phyloP scores from a whole-genome alignment of 2,113 vertebrate species.

The Pipa parva region DNA sequence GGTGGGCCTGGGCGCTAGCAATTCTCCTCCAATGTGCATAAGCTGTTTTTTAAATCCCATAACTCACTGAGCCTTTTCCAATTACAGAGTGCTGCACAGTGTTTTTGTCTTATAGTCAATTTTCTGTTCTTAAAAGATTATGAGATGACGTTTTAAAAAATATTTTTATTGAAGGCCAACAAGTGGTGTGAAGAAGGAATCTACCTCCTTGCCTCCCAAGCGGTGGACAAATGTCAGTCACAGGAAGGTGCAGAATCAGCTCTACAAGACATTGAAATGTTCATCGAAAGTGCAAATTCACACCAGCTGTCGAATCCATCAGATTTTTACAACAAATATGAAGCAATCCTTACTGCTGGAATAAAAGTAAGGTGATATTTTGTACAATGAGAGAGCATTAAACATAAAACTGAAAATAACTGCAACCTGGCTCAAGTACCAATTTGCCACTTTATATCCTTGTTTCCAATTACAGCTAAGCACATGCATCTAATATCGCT shows the following conservation, averaged over 20 bases:
- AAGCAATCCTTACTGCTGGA: conserved; percentile 75
- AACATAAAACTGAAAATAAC: no score
- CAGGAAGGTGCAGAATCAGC: conserved; percentile 90
- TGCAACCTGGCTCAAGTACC: no score
- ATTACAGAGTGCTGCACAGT: no score
- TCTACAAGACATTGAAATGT: conserved; percentile 79
- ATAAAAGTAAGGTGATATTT: conserved; percentile 69
- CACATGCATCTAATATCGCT: no score
- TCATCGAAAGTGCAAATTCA: conserved; percentile 73
- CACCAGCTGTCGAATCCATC: conserved; percentile 72
- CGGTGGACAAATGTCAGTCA: conserved; percentile 92
- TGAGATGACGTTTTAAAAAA: neutral
- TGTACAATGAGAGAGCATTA: neutral
- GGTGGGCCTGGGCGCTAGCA: no score
- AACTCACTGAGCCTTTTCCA: no score
- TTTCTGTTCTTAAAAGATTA: neutral
- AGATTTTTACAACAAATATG: conserved; percentile 86
- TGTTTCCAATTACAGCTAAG: no score
- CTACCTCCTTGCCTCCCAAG: conserved; percentile 91
- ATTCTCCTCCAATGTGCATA: no score
- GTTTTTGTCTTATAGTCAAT: no score
- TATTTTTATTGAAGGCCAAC: conserved; percentile 70
- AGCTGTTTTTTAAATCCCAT: conserved; percentile 22
- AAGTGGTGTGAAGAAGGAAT: conserved; percentile 91
- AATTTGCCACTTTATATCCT: no score